Percentiles rank a stretch among this genome's conserved stretches.
Evolutionary conservation across 2,888 invertebrate genomes (phyloP).

Genomic region (Galerucella calmariensis): DNA sequence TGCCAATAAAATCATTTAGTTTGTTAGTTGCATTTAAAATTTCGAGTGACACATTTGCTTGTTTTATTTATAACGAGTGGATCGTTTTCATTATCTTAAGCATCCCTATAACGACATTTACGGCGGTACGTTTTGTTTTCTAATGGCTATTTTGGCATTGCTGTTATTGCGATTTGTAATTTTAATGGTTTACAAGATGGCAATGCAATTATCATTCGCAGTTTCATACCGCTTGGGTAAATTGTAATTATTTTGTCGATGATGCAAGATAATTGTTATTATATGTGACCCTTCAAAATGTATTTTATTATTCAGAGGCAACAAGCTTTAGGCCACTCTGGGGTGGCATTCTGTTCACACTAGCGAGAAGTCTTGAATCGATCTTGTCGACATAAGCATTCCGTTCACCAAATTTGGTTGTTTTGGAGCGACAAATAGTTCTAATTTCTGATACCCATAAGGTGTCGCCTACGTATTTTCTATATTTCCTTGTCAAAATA

Average conservation of each 20-base stretch:
- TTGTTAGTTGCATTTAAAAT: slow-evolving; percentile 54
- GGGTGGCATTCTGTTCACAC: no score
- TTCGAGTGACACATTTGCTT: slow-evolving; percentile 51
- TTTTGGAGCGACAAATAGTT: no score
- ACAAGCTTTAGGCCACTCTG: no score
- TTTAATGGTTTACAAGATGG: slow-evolving; percentile 6
- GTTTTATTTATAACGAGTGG: slow-evolving; percentile 38
- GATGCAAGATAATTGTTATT: neutral
- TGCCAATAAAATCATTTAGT: slow-evolving; percentile 63
- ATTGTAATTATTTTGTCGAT: neutral
- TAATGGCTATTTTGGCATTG: slow-evolving; percentile 2
- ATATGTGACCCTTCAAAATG: neutral
- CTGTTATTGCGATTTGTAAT: slow-evolving; percentile 12
- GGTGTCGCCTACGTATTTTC: no score
- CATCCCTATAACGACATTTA: slow-evolving; percentile 38
- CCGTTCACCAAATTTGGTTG: no score
- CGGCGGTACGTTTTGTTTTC: slow-evolving; percentile 13
- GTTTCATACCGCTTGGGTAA: neutral
- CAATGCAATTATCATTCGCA: slow-evolving; percentile 3
- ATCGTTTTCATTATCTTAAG: slow-evolving; percentile 53
- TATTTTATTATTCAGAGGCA: no score
- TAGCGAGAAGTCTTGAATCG: no score
- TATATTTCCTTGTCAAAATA: no score
- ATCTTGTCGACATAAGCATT: no score
- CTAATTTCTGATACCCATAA: no score